phyloP scores from a whole-genome alignment of 2,797 vertebrate species.

The Danio tinwini region DNA sequence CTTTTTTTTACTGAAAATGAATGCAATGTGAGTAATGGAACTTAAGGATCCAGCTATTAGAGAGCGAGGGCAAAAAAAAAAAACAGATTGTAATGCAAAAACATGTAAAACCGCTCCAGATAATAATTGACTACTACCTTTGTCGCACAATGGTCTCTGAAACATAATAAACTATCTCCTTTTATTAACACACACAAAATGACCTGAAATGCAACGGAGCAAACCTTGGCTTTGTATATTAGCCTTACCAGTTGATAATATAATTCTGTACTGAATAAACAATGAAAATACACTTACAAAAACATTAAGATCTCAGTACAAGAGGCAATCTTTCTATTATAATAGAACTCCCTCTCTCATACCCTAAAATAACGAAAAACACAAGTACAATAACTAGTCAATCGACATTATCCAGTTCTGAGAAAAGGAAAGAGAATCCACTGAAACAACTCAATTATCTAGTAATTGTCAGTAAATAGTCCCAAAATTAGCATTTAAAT shows the following conservation, averaged over 20 bases:
- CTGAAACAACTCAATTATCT: slow-evolving; percentile 64
- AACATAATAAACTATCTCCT: not conserved
- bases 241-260: not conserved
- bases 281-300: not conserved
- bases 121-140: no score
- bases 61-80: not conserved
- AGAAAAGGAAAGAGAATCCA: not conserved
- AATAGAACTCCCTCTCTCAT: not conserved
- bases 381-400: slow-evolving; percentile 1
- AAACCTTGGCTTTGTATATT: not conserved
- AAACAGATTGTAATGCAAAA: not conserved
- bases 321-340: not conserved
- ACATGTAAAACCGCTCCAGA: not conserved
- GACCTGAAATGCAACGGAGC: not conserved
- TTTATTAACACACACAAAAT: not conserved
- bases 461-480: slow-evolving; percentile 64
- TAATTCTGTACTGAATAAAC: not conserved
- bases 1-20: no score
- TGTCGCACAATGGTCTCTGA: not conserved
- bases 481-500: slow-evolving; percentile 69
- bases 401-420: slow-evolving; percentile 23
- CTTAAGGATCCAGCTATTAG: not conserved
- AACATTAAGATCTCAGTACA: not conserved
- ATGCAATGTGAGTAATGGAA: not conserved
- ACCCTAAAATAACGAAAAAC: not conserved